Base-by-base conservation (phyloP, 2,888 invertebrate genomes). In the Ctenicera cuprea region DNA sequence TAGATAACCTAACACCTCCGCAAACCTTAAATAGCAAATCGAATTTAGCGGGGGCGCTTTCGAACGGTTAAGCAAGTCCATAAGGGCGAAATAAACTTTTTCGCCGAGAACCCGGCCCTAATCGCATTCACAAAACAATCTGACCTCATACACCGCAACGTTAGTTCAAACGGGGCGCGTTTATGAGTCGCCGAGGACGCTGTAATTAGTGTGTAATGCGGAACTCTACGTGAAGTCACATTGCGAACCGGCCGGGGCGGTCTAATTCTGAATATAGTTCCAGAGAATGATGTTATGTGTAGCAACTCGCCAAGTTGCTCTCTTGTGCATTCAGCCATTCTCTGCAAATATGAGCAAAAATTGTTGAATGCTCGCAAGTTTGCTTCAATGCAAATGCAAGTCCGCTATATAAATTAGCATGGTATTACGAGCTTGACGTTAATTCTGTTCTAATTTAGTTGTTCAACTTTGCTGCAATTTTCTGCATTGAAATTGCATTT, bases 151-250 rank as follows among this genome's bases (percentile, higher is more conserved):
- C 26, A 20, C 67, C 54, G 52, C 57, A 57, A 67, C n/a, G 67
- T 67, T 67, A 57, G 57, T 67, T 67, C 54, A 57, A 66, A 50
- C 52, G 38, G 52, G 11, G 50, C 33, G 45, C 65, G 65, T 50
- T 65, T 65, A 65, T 65, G 65, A 65, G 37, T 52, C 50, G 64
- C 41, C 18, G 41, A 66, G 66, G 66, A 66, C 20, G 66, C 41
- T 57, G 41, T 67, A 67, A 67, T 67, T 65, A 65, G 66, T 54
- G 57, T 62, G 33, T 67, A 67, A 67, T 67, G 66, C 43, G 66
- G 57, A 67, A 41, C 66, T 57, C 57, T 14, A 52, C 43, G 45
- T 62, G 18, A 67, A 67, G 66, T 67, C 54, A 57, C 66, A 66
- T 66, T 66, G 54, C 38, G 38, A 52, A 54, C 54, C 26, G 37